Conservation (phyloP, 2,888 invertebrate genomes). For the Girardia tigrina region DNA sequence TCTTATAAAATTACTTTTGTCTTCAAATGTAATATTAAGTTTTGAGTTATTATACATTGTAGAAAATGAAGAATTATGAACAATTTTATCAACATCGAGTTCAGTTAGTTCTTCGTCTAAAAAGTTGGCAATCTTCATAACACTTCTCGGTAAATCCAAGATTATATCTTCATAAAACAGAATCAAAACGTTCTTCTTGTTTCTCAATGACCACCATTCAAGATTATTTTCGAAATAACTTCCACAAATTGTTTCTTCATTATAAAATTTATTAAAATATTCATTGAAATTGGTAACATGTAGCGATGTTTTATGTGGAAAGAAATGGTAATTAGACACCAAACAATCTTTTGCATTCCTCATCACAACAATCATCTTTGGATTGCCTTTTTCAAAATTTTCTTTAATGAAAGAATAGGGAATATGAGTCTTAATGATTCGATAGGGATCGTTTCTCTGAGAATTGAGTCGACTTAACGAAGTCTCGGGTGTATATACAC, state of each 20-base stretch:
- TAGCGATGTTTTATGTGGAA: no score
- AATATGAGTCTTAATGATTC: neutral
- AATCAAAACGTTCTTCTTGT: neutral
- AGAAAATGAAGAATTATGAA: neutral
- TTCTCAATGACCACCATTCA: neutral
- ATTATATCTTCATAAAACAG: conserved; percentile 8
- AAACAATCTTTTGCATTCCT: no score
- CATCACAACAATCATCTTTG: no score
- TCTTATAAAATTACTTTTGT: neutral
- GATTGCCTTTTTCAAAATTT: no score
- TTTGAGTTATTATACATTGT: neutral
- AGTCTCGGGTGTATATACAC: neutral
- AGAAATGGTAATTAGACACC: no score
- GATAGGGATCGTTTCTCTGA: neutral
- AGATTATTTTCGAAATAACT: neutral
- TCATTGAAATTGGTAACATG: neutral
- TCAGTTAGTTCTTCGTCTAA: neutral
- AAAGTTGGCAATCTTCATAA: neutral
- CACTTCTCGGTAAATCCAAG: neutral
- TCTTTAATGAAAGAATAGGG: no score
- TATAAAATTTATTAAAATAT: neutral
- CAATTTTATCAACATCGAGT: neutral
- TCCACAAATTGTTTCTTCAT: neutral
- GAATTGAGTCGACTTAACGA: neutral
- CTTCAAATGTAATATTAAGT: neutral